Evolutionary conservation across 2,888 invertebrate genomes (phyloP).

Genomic region (Adineta ricciae): DNA sequence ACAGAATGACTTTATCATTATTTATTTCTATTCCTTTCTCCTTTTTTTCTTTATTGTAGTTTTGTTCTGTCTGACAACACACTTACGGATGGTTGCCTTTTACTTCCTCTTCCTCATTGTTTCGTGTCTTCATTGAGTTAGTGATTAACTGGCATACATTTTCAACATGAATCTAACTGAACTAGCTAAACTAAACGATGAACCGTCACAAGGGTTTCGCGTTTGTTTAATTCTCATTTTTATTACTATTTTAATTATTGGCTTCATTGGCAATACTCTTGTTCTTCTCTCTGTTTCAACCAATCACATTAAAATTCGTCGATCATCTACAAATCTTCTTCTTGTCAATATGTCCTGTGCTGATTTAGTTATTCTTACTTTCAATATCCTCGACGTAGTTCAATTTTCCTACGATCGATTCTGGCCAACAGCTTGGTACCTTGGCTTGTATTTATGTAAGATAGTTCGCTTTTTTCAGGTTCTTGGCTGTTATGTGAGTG

Average conservation of each 20-base stretch:
- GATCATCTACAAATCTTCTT: background rate
- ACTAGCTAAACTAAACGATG: background rate
- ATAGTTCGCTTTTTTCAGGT: background rate
- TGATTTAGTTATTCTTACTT: background rate
- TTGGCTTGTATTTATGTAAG: background rate
- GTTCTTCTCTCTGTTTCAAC: background rate
- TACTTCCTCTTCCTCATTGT: background rate
- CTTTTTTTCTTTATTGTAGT: background rate
- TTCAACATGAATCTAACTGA: background rate
- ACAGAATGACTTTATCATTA: background rate
- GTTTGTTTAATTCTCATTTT: background rate
- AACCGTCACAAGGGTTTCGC: background rate
- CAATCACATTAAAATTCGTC: constrained; percentile 10
- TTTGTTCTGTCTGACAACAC: background rate
- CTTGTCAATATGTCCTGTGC: constrained; percentile 18
- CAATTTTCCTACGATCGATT: background rate
- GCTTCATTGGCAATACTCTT: background rate
- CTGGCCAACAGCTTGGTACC: background rate
- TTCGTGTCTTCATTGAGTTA: no score
- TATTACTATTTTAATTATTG: background rate
- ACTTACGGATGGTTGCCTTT: background rate
- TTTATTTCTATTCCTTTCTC: background rate
- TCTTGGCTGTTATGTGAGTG: constrained; percentile 11
- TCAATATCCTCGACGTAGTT: background rate
- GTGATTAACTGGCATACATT: background rate